Conservation (phyloP, 2,888 invertebrate genomes). For the Tiliacea aurago region DNA sequence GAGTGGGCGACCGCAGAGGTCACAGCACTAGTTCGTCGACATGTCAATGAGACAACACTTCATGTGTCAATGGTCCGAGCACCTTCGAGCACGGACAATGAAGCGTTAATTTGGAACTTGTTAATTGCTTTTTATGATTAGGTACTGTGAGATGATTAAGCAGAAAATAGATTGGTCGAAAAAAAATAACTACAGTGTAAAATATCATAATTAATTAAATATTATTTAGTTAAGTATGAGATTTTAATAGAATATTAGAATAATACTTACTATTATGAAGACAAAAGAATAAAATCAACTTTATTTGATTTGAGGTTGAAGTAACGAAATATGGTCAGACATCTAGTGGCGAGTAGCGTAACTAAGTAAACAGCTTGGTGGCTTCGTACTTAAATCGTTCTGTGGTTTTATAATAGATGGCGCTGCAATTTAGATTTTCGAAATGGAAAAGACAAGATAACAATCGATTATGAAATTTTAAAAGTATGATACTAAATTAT, state of each 20-base stretch:
- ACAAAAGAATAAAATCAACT: too few relatives aligned
- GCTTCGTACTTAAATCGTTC: not conserved
- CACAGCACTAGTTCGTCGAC: slow-evolving; percentile 68
- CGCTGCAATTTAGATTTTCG: slow-evolving; percentile 33
- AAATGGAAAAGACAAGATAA: not conserved
- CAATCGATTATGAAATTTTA: too few relatives aligned
- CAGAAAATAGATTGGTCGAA: slow-evolving; percentile 32
- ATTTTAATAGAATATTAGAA: not conserved
- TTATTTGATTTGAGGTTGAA: not conserved
- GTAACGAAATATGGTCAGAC: slow-evolving; percentile 25
- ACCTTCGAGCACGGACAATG: slow-evolving; percentile 60
- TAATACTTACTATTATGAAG: too few relatives aligned
- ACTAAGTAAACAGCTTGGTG: slow-evolving; percentile 40
- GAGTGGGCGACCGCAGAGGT: slow-evolving; percentile 63
- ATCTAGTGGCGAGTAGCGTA: slow-evolving; percentile 71
- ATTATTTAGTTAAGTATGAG: not conserved
- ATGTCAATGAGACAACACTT: slow-evolving; percentile 71
- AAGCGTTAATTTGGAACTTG: slow-evolving; percentile 58
- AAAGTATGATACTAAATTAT: not conserved
- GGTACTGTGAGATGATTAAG: slow-evolving; percentile 50
- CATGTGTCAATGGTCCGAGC: slow-evolving; percentile 67
- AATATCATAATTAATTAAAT: not conserved
- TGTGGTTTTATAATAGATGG: slow-evolving; percentile 47
- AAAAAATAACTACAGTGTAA: not conserved
- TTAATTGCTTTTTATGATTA: slow-evolving; percentile 67